These are phyloP conservation scores for Ochropleura plecta DNA, from an alignment of 2,888 invertebrate species.

Conservation along the genomic window DNA sequence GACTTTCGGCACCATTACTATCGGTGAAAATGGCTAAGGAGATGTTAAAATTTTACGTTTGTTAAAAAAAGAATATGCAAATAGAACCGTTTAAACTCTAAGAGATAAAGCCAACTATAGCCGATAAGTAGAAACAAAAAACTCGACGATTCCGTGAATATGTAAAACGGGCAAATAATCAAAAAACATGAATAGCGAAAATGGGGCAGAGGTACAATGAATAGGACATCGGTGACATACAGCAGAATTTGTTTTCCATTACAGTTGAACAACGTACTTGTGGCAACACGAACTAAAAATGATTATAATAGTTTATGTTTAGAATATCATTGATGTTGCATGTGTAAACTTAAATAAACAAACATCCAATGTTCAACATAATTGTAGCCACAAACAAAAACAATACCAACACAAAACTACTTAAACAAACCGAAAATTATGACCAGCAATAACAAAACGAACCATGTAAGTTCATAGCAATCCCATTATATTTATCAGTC, in stretches of 20 bases:
- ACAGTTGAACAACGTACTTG: not conserved
- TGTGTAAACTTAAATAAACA: slow-evolving; percentile 19
- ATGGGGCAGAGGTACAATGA: slow-evolving; percentile 35
- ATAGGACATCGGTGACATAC: slow-evolving; percentile 26
- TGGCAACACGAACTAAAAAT: slow-evolving; percentile 6
- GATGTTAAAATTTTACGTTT: slow-evolving; percentile 53
- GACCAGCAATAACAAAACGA: slow-evolving; percentile 53
- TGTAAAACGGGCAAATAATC: slow-evolving; percentile 39
- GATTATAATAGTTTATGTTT: not conserved
- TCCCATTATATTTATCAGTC: slow-evolving; percentile 64
- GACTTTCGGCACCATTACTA: slow-evolving; percentile 70
- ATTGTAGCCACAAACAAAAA: slow-evolving; percentile 31
- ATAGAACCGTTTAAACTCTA: slow-evolving; percentile 21
- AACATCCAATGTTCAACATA: slow-evolving; percentile 17
- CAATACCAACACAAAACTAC: slow-evolving; percentile 32
- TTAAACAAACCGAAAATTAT: slow-evolving; percentile 44
- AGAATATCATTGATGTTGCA: not conserved
- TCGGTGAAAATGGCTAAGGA: slow-evolving; percentile 56
- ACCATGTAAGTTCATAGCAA: slow-evolving; percentile 56
- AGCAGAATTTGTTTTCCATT: slow-evolving; percentile 22
- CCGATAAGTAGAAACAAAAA: slow-evolving; percentile 29
- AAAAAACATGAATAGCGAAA: slow-evolving; percentile 46
- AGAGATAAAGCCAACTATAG: slow-evolving; percentile 25
- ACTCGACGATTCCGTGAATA: slow-evolving; percentile 34
- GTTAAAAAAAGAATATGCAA: slow-evolving; percentile 45